phyloP scores from a whole-genome alignment of 2,113 vertebrate species.

The Circaetus gallicus region DNA sequence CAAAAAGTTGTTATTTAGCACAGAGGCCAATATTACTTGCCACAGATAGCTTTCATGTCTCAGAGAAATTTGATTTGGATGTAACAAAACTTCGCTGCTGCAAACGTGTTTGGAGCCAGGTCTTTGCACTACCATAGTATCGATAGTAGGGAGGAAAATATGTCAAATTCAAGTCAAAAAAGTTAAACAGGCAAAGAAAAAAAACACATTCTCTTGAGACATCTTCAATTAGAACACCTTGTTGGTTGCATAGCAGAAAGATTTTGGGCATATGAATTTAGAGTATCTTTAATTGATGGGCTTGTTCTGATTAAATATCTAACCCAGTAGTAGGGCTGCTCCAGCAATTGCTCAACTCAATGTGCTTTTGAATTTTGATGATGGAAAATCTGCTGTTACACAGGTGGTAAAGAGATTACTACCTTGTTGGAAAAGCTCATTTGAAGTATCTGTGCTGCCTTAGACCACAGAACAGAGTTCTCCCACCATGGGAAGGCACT shows the following conservation, averaged over 20 bases:
- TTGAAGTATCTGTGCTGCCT: background rate
- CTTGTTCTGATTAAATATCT: background rate
- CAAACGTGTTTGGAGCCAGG: background rate
- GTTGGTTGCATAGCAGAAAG: background rate
- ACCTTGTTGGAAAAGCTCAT: background rate
- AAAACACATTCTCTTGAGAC: background rate
- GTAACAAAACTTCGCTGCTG: background rate
- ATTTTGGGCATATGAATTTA: background rate
- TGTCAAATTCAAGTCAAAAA: background rate
- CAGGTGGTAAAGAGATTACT: background rate
- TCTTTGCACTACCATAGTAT: background rate
- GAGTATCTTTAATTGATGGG: background rate
- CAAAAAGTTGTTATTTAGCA: background rate
- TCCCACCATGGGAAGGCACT: background rate
- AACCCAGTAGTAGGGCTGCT: background rate
- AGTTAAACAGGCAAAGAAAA: background rate
- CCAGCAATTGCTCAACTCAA: background rate
- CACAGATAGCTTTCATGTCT: background rate
- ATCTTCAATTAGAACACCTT: background rate
- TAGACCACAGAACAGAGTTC: background rate
- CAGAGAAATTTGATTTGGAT: background rate
- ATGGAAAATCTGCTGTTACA: background rate
- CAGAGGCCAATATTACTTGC: background rate
- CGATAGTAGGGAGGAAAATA: background rate
- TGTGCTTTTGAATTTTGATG: background rate